These are phyloP conservation scores for Platanista minor DNA, from an alignment of 2,113 vertebrate genomes.

Conservation along the genomic window DNA sequence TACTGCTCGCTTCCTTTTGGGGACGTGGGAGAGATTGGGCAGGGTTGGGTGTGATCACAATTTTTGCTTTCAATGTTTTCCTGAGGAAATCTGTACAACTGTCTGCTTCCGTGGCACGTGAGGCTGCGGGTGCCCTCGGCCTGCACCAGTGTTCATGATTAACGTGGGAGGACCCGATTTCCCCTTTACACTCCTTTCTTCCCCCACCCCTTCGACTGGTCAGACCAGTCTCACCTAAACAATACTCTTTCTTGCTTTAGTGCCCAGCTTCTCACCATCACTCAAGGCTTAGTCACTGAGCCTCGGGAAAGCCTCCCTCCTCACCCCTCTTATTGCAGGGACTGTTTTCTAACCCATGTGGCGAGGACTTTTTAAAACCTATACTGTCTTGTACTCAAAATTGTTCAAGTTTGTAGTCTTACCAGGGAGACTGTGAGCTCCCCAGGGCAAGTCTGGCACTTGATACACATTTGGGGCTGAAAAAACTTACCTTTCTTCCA, in stretches of 20 bases:
- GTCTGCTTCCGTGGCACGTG: constrained; percentile 45
- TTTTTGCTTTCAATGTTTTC: constrained; percentile 67
- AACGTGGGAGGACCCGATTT: background rate
- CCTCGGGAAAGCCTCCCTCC: background rate
- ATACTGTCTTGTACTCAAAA: background rate
- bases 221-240: background rate
- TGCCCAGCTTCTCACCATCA: background rate
- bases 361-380: background rate
- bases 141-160: background rate
- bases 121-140: background rate
- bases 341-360: background rate
- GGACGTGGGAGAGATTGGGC: constrained; percentile 53
- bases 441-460: background rate
- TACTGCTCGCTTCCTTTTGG: constrained; percentile 47
- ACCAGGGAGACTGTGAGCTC: background rate
- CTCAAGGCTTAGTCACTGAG: background rate
- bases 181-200: background rate
- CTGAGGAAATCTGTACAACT: constrained; percentile 59
- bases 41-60: constrained; percentile 51
- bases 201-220: background rate
- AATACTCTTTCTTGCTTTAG: background rate
- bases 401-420: background rate
- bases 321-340: background rate
- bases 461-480: background rate
- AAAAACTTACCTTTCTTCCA: background rate